Evolutionary conservation across 35 echinoderm and acorn worm genomes (phyloP), one percentile per base, ranked within the genome.

Genomic region (Acanthaster planci): DNA sequence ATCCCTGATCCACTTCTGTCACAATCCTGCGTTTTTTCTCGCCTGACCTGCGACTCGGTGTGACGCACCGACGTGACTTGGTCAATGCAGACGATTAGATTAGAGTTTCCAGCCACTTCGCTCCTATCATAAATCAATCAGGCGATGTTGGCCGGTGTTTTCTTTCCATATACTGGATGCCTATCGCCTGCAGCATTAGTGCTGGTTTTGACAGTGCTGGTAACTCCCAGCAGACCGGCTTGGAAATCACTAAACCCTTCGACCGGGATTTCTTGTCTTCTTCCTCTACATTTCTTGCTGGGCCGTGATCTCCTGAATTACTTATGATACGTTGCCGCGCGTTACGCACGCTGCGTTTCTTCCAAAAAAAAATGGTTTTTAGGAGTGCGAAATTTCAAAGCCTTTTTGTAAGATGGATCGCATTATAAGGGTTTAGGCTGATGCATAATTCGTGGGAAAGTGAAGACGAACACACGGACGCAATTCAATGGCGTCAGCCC

Each of bases 1-100:
- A 47, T 34, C 64, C 64, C 64, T 72, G 64, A 72, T 72, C 64
- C 64, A 72, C 22, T 72, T 72, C 64, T 72, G 64, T 72, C 64
- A 72, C 23, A 31, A 27, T 72, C 34, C 64, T 8, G 19, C 23
- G 2, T 26, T 26, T 72, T 3, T 72, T 72, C 4, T 12, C 64
- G 30, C 64, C 26, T 14, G 64, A 72, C 64, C 22, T 72, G 64
- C 10, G 64, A 15, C 34, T 10, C 64, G 26, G 30, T 47, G 4
- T 21, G 64, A 72, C 64, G 18, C 30, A 14, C 22, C 34, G 34
- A 72, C 64, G 64, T 72, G 64, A 72, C 64, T 72, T 72, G 23
- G 19, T 35, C 64, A 72, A 72, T 72, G 64, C 26, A 72, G 64
- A 14, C 64, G 42, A 72, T 72, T 19, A 26, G 64, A 72, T 72